Conservation (phyloP, 2,797 vertebrate species). For the Darevskia mixta region DNA sequence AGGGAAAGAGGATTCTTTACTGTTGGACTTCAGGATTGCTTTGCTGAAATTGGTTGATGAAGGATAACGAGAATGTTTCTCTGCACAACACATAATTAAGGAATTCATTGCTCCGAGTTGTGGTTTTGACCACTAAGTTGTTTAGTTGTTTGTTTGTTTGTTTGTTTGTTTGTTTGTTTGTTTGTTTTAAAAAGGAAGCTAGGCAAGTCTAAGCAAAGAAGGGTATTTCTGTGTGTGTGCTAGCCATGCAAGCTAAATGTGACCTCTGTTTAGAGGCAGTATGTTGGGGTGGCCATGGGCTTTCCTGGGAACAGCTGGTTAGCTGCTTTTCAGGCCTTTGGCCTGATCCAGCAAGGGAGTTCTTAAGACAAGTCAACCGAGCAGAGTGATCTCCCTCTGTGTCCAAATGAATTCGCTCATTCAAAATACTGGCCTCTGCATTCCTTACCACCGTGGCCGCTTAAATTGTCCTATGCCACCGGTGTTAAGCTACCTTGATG, state of each 20-base stretch:
- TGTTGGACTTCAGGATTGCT: neutral
- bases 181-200: neutral
- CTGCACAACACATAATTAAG: neutral
- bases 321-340: neutral
- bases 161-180: neutral
- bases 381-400: neutral
- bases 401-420: neutral
- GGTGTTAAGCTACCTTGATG: neutral
- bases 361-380: neutral
- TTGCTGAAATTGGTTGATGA: neutral
- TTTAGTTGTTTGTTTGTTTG: neutral
- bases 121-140: neutral
- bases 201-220: neutral
- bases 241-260: neutral
- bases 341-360: too few species aligned
- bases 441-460: too few species aligned
- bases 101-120: neutral
- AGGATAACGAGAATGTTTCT: neutral
- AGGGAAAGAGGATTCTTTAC: neutral
- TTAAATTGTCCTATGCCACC: too few species aligned
- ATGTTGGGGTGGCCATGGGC: neutral
- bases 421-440: neutral
- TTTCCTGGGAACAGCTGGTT: neutral
- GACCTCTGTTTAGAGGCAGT: neutral
- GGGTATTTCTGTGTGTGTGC: neutral